Evolutionary conservation across 2,797 vertebrate genomes (phyloP), one percentile per base, ranked within the genome.

Genomic region (Lithobates sylvaticus): DNA sequence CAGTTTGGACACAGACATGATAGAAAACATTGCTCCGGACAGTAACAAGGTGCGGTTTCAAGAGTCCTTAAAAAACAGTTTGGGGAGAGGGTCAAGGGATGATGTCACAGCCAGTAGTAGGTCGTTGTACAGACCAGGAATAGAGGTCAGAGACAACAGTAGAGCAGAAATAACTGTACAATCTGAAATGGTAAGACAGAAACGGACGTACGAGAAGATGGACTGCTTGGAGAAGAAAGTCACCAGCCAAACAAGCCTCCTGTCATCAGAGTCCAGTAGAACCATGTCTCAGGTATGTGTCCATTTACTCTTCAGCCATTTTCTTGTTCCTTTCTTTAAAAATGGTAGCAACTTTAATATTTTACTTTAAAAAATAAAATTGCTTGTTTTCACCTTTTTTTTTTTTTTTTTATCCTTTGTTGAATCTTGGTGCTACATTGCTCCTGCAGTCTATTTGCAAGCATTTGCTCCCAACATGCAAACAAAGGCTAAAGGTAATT

Each of bases 181-280:
- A 0, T 91, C 91, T 69, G 95, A 97, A 54, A 91, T 94, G 36
- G 90, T 95, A 39, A 93, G 97, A 72, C 96, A 97, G 91, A 98
- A 98, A 90, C 95, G 97, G 88, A 96, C 96, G 27, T 97, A 96
- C 88, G 97, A 98, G 89, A 97, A 97, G 90, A 96, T 97, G 89
- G 96, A 97, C 92, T 97, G 95, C 76, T 91, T 98, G 91, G 96
- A 97, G 90, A 96, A 96, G 93, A 96, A 93, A 0, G 82, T 96
- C 84, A 94, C 92, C n/a, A 95, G 94, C 88, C 96, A 95, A 89
- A 92, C 90, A 76, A 95, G 94, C 84, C 91, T 96, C 85, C 94
- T 95, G 44, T 96, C 94, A 2, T 95, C 94, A 0, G 95, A 95
- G 13, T 91, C 93, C 34, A 88, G 92, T 0, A 91, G 88, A 87